A percentile compares a stretch with the other conserved stretches of the same genome.
These are phyloP conservation scores for Cyprichromis sp. DNA, from an alignment of 2,113 vertebrate species.

Conservation along the genomic window DNA sequence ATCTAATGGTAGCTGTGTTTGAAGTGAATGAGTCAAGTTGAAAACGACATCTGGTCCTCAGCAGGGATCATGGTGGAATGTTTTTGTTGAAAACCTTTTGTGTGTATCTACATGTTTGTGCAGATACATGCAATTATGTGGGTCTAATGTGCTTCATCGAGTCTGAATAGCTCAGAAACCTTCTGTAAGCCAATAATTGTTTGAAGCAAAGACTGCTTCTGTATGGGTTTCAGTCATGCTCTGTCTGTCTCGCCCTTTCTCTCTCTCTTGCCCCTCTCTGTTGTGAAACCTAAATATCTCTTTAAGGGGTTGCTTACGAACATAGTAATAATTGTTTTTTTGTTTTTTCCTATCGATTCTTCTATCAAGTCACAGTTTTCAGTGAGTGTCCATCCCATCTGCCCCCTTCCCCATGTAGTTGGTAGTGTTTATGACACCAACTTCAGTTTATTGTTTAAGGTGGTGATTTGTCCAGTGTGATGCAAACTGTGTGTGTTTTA, in stretches of 20 bases:
- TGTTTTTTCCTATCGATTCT: neutral
- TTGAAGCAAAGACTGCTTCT: neutral
- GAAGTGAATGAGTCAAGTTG: neutral
- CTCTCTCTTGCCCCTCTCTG: neutral
- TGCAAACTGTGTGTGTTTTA: neutral
- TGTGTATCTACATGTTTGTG: neutral
- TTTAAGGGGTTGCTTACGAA: constrained; percentile 2
- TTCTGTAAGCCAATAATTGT: constrained; percentile 15
- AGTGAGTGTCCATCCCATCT: neutral
- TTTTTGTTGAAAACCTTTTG: neutral
- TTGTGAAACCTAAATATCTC: neutral
- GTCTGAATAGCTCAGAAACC: neutral
- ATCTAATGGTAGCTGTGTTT: neutral
- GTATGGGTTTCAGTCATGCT: constrained; percentile 4
- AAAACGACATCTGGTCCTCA: neutral
- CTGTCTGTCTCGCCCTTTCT: neutral
- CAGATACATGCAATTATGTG: neutral
- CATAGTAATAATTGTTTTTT: neutral
- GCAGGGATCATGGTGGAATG: neutral
- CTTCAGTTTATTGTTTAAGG: neutral
- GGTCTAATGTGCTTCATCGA: neutral
- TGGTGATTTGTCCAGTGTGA: neutral
- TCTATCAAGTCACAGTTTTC: neutral
- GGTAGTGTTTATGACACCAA: neutral
- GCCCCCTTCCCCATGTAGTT: neutral